Evolutionary conservation across 2,797 vertebrate species (phyloP).

Genomic region (Sebastes hubbsi): DNA sequence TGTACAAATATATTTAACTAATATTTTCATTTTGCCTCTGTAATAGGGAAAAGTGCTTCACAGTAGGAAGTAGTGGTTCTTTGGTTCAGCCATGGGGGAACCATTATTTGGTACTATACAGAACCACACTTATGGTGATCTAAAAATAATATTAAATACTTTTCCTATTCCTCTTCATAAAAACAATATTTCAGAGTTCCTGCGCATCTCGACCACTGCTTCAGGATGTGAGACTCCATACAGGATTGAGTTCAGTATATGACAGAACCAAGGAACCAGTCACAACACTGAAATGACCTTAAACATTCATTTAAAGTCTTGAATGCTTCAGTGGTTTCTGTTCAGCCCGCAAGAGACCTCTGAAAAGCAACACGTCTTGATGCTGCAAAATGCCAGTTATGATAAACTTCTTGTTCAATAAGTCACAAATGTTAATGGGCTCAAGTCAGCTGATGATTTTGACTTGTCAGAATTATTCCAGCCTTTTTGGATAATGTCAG

Average conservation of each 20-base stretch:
- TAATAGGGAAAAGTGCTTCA: slow-evolving; percentile 45
- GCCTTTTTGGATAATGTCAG: background rate
- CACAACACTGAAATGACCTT: background rate
- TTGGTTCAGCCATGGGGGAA: slow-evolving; percentile 46
- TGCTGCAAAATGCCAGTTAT: background rate
- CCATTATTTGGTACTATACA: slow-evolving; percentile 30
- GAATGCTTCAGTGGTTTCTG: slow-evolving; percentile 1
- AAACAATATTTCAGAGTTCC: slow-evolving; percentile 1
- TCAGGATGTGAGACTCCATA: background rate
- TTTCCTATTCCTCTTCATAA: slow-evolving; percentile 1
- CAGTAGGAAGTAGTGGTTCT: slow-evolving; percentile 43
- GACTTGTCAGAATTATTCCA: background rate
- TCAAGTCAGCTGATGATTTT: background rate
- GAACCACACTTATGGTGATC: slow-evolving; percentile 22
- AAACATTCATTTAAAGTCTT: background rate
- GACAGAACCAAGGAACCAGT: slow-evolving; percentile 16
- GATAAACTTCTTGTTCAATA: background rate
- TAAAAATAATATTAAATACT: background rate
- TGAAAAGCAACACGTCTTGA: background rate
- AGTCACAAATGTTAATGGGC: background rate
- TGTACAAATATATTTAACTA: slow-evolving; percentile 31
- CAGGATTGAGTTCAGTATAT: background rate
- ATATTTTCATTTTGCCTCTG: slow-evolving; percentile 5
- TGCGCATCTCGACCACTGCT: background rate
- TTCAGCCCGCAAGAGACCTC: background rate